phyloP scores from a whole-genome alignment of 2,113 vertebrate species.

The Myxocyprinus asiaticus region DNA sequence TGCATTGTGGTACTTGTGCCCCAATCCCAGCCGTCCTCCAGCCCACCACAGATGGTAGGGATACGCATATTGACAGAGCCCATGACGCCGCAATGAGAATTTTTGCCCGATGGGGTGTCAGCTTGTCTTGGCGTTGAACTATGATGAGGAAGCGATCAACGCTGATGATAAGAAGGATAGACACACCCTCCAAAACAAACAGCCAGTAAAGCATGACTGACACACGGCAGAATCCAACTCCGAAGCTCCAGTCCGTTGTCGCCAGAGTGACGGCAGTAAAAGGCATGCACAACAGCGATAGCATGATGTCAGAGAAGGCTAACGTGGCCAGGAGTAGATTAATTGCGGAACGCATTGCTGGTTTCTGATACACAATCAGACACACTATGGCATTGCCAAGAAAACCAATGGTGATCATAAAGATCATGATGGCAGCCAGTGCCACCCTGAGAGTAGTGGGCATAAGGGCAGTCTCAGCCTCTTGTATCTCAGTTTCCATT shows the following conservation, averaged over 20 bases:
- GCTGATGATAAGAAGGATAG: conserved; percentile 87
- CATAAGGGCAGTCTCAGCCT: conserved; percentile 58
- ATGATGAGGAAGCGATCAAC: conserved; percentile 85
- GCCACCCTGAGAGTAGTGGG: conserved; percentile 77
- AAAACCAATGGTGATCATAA: conserved; percentile 82
- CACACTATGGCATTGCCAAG: conserved; percentile 83
- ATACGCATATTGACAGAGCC: conserved; percentile 81
- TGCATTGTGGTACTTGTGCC: conserved; percentile 76
- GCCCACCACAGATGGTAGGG: conserved; percentile 74
- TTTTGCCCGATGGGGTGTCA: conserved; percentile 81
- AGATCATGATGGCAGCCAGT: conserved; percentile 77
- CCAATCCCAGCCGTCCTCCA: conserved; percentile 64
- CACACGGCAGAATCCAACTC: conserved; percentile 79
- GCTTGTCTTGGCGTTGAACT: conserved; percentile 84
- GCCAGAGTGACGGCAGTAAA: conserved; percentile 80
- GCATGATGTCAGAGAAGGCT: conserved; percentile 86
- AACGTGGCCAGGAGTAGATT: conserved; percentile 83
- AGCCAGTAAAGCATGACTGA: conserved; percentile 87
- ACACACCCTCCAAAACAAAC: conserved; percentile 85
- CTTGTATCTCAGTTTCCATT: conserved; percentile 47
- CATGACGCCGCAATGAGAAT: conserved; percentile 77
- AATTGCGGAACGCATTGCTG: conserved; percentile 85
- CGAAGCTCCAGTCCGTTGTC: conserved; percentile 80
- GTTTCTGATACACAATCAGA: conserved; percentile 85
- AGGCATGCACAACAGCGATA: conserved; percentile 88